These are phyloP conservation scores for Phenacoccus solenopsis DNA, from an alignment of 1,140 invertebrate genomes.

Conservation along the genomic window DNA sequence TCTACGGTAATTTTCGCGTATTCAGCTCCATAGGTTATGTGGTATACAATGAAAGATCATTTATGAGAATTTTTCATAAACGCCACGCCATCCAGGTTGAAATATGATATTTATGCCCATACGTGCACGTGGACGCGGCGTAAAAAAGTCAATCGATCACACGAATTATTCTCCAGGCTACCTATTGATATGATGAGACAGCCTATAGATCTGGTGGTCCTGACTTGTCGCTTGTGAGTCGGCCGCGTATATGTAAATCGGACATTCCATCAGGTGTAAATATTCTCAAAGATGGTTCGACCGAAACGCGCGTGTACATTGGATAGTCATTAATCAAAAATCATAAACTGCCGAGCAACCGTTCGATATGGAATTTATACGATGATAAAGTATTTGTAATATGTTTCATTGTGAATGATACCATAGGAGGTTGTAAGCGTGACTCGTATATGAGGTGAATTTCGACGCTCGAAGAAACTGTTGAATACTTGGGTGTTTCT, in stretches of 20 bases:
- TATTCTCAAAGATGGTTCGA: not conserved
- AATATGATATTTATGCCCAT: too few relatives aligned
- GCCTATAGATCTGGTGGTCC: not conserved
- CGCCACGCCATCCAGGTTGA: too few relatives aligned
- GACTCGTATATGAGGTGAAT: too few relatives aligned
- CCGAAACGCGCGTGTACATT: not conserved
- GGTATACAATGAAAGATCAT: too few relatives aligned
- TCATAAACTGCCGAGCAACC: not conserved
- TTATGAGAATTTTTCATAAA: too few relatives aligned
- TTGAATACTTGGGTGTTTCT: too few relatives aligned
- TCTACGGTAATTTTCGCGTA: not conserved
- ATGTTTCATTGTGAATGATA: not conserved
- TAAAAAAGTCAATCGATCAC: not conserved
- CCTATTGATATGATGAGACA: not conserved
- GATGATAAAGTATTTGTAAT: conserved; percentile 3
- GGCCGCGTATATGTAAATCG: too few relatives aligned
- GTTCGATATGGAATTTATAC: not conserved
- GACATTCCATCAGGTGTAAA: not conserved
- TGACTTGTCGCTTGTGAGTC: not conserved
- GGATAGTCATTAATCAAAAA: not conserved
- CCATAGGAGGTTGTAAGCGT: too few relatives aligned
- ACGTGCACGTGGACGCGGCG: too few relatives aligned
- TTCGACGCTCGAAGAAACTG: too few relatives aligned
- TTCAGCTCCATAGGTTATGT: not conserved
- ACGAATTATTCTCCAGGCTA: not conserved